Base-by-base conservation (phyloP, 2,797 vertebrate genomes). In the Peromyscus nudipes region DNA sequence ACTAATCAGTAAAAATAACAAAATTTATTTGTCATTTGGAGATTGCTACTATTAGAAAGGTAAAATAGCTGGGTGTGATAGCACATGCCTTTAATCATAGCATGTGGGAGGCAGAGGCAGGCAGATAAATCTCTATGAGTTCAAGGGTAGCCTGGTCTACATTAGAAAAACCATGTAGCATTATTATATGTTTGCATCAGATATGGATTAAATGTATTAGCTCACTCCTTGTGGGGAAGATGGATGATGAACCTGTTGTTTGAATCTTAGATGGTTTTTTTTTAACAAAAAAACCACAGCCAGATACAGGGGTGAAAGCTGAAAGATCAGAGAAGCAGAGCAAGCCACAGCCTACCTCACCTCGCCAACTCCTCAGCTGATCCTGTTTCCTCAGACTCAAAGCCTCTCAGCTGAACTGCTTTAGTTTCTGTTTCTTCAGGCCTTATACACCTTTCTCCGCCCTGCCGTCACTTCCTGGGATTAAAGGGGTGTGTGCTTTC, bases 1-100 rank as follows among this genome's bases (percentile, higher is more conserved):
- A 67, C 12, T 91, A 83, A 34, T 60, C 37, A 89, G 13, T 84
- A 85, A 92, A 75, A 93, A 92, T 14, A 88, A 92, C 65, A 86
- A 8, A 79, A 37, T 29, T 10, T 84, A 83, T 91, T 80, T 76
- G 34, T 88, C 79, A 52, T 34, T 69, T 95, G 23, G 40, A 57
- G 92, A 82, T 57, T 69, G 64, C 31, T 67, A 60, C 37, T 89
- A 73, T 46, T 92, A 65, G 83, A 86, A 65, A 87, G 87, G 84
- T 37, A 49, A 49, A 25, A 77, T 34, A 49, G 2, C 46, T 73
- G 25, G 7, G 17, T 73, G 3, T 60, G n/a, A 16, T 19, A 57
- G 69, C 25, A 73, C 52, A 88, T 13, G 5, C 31, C 76, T 79
- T 55, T n/a, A 55, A 55, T 80, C 49, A 19, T 55, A 80, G 9